phyloP scores from a whole-genome alignment of 1,140 invertebrate species.

The Drosophila burlai region DNA sequence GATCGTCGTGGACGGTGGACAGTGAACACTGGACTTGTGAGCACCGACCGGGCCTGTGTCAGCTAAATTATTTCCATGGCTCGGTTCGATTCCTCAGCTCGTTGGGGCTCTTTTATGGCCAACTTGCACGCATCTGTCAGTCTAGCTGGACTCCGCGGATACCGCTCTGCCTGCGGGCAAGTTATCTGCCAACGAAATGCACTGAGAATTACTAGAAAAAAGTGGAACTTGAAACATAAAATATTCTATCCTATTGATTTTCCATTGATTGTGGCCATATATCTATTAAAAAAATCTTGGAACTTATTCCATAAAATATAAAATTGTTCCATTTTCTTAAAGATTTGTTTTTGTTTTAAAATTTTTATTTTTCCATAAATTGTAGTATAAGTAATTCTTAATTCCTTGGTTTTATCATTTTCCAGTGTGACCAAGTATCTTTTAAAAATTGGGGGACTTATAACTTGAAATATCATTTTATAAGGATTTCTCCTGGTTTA shows the following conservation, averaged over 20 bases:
- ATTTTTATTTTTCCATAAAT: neutral
- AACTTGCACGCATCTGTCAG: slow-evolving; percentile 81
- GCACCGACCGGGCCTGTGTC: slow-evolving; percentile 47
- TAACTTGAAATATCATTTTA: no score
- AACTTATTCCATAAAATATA: neutral
- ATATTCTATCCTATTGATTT: neutral
- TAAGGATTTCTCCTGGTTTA: no score
- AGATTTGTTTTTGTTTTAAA: neutral
- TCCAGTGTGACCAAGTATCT: no score
- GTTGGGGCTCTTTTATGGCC: slow-evolving; percentile 76
- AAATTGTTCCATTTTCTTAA: no score
- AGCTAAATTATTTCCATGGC: slow-evolving; percentile 75
- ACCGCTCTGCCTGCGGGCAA: slow-evolving; percentile 37
- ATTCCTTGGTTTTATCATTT: no score
- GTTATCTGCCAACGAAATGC: slow-evolving; percentile 30
- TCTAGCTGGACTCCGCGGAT: slow-evolving; percentile 36
- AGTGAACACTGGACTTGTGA: slow-evolving; percentile 42
- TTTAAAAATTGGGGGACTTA: no score
- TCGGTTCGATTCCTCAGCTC: slow-evolving; percentile 58
- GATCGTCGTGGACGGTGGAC: slow-evolving; percentile 22
- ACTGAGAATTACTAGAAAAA: slow-evolving; percentile 8
- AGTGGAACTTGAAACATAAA: no score
- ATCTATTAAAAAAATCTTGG: no score
- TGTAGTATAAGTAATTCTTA: no score
- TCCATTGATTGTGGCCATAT: no score